phyloP scores from a whole-genome alignment of 2,113 vertebrate genomes.

The Pogona vitticeps region DNA sequence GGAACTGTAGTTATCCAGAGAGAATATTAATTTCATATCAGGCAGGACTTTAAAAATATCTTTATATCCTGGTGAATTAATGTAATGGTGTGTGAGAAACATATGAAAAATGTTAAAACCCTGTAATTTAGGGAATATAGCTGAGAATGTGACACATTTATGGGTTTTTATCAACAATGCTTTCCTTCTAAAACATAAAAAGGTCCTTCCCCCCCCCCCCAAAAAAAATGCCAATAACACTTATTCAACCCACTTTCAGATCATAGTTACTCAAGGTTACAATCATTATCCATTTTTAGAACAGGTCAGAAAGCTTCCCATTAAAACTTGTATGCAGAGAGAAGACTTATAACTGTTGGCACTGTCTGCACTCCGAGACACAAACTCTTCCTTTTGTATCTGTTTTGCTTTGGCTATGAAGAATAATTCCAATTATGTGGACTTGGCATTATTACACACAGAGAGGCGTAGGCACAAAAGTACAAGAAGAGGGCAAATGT shows the following conservation, averaged over 20 bases:
- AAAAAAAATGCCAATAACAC: constrained; percentile 9
- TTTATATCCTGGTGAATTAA: constrained; percentile 36
- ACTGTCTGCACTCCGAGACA: constrained; percentile 67
- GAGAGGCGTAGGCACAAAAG: constrained; percentile 51
- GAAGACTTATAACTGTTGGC: constrained; percentile 64
- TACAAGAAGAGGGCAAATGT: constrained; percentile 62
- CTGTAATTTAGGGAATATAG: constrained; percentile 27
- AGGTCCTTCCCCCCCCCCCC: background rate
- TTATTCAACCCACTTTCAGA: constrained; percentile 11
- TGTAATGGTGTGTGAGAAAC: constrained; percentile 45
- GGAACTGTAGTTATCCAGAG: background rate
- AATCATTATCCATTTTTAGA: constrained; percentile 48
- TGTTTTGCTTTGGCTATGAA: constrained; percentile 66
- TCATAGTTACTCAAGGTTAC: constrained; percentile 28
- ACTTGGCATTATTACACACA: constrained; percentile 61
- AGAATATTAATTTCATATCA: background rate
- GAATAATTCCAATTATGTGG: constrained; percentile 74
- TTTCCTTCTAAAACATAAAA: constrained; percentile 52
- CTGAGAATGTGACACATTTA: constrained; percentile 18
- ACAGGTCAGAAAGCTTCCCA: constrained; percentile 31
- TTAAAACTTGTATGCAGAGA: constrained; percentile 45
- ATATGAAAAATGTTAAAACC: constrained; percentile 27
- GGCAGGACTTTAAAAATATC: constrained; percentile 2
- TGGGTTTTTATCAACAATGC: constrained; percentile 40
- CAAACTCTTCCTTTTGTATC: constrained; percentile 67